Evolutionary conservation across 2,888 invertebrate genomes (phyloP).

Genomic region (Ichneumon xanthorius): DNA sequence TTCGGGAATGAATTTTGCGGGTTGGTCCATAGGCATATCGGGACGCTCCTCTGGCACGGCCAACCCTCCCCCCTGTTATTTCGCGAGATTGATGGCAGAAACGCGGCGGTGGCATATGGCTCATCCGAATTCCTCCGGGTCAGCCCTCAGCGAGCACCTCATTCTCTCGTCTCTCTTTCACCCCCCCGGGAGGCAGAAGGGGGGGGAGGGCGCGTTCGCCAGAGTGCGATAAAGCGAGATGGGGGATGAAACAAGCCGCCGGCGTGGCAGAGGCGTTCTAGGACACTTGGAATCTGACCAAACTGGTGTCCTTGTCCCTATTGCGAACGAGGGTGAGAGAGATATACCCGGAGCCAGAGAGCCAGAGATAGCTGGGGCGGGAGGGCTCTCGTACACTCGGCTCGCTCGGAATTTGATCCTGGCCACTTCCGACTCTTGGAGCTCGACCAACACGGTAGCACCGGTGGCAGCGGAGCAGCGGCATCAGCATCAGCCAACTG

Average conservation of each 20-base stretch:
- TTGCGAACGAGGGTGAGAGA: slow-evolving; percentile 51
- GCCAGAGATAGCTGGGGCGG: background rate
- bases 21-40: slow-evolving; percentile 20
- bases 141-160: slow-evolving; percentile 37
- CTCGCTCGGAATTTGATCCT: slow-evolving; percentile 55
- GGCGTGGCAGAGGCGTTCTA: slow-evolving; percentile 59
- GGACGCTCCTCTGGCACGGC: slow-evolving; percentile 1
- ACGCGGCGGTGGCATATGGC: slow-evolving; percentile 59
- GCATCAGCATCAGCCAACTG: slow-evolving; percentile 49
- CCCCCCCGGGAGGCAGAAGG: background rate
- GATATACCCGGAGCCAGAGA: slow-evolving; percentile 11
- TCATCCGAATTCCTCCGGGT: slow-evolving; percentile 61
- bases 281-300: slow-evolving; percentile 69
- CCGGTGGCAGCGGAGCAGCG: slow-evolving; percentile 20
- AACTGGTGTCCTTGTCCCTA: slow-evolving; percentile 69
- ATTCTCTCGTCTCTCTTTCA: slow-evolving; percentile 21
- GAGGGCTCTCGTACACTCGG: background rate
- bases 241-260: slow-evolving; percentile 42
- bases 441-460: slow-evolving; percentile 47
- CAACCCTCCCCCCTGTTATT: slow-evolving; percentile 36
- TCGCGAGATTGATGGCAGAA: slow-evolving; percentile 46
- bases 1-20: slow-evolving; percentile 8
- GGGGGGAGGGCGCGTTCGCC: background rate
- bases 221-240: slow-evolving; percentile 33
- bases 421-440: slow-evolving; percentile 58